Percentiles rank a stretch among this genome's conserved stretches.
phyloP scores from a whole-genome alignment of 2,113 vertebrate species.

The Mustelus asterias region DNA sequence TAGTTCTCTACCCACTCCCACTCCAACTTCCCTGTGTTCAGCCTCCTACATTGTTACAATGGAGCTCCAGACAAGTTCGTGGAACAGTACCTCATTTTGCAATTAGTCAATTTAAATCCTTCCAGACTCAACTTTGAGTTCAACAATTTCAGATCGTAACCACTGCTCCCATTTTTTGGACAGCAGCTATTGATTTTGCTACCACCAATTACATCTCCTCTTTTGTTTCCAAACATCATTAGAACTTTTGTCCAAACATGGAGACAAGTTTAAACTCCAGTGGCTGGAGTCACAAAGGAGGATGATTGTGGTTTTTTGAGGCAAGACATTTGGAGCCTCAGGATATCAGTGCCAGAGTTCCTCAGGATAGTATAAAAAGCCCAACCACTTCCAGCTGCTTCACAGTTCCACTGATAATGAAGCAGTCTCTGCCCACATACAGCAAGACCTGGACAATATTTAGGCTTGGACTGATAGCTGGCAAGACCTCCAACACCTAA shows the following conservation, averaged over 20 bases:
- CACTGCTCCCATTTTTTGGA: no score
- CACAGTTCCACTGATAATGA: background rate
- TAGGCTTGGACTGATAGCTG: background rate
- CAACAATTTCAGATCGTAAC: no score
- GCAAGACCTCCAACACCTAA: background rate
- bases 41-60: no score
- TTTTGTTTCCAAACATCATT: background rate
- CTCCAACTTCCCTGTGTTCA: no score
- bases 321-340: background rate
- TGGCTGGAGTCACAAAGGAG: background rate
- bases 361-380: background rate
- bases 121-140: no score
- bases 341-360: background rate
- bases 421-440: background rate
- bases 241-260: background rate
- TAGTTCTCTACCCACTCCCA: no score
- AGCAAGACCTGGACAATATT: background rate
- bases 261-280: background rate
- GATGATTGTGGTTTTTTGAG: background rate
- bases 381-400: background rate
- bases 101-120: no score
- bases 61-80: no score
- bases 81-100: no score
- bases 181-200: no score
- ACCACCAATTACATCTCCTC: no score